These are phyloP conservation scores for Cyanistes caeruleus DNA, from an alignment of 2,113 vertebrate species.

Conservation along the genomic window DNA sequence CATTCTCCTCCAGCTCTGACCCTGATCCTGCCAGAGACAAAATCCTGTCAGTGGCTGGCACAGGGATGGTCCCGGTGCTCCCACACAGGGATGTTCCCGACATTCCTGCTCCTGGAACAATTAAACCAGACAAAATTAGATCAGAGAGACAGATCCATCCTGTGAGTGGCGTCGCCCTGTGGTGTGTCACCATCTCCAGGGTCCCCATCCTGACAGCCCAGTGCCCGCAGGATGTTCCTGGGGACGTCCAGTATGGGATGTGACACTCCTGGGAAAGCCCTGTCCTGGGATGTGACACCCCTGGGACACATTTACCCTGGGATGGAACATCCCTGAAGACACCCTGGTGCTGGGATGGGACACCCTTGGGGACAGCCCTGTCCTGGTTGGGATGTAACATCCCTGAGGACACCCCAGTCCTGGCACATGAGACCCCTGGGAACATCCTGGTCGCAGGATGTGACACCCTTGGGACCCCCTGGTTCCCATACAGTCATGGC, in stretches of 20 bases:
- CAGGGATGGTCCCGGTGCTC: neutral
- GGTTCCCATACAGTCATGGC: neutral
- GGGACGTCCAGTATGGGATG: neutral
- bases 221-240: neutral
- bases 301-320: neutral
- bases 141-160: neutral
- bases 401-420: neutral
- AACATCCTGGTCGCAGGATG: neutral
- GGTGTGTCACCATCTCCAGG: rapidly evolving
- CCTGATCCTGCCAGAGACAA: slow-evolving; percentile 77
- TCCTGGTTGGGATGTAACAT: neutral
- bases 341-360: neutral
- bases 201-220: neutral
- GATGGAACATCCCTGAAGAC: neutral
- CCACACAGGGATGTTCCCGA: neutral
- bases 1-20: slow-evolving; percentile 82
- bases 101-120: neutral
- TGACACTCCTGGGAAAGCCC: neutral
- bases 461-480: neutral
- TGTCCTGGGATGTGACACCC: too few species aligned
- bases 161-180: rapidly evolving
- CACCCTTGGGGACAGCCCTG: neutral
- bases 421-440: neutral
- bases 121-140: neutral
- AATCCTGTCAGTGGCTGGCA: neutral